phyloP scores from a whole-genome alignment of 2,113 vertebrate genomes.

The Danio rerio region GRCz12tu NC_133196.1:33780501-33781000 shows the following conservation, averaged over 20 bases:
- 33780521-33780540: slow-evolving; percentile 51
- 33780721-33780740: slow-evolving; percentile 22
- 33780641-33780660: slow-evolving; percentile 46
- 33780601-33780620: slow-evolving; percentile 48
- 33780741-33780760: slow-evolving; percentile 26
- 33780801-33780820: too few relatives aligned
- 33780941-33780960: too few relatives aligned
- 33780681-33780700: slow-evolving; percentile 15
- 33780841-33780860: too few relatives aligned
- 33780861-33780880: too few relatives aligned
- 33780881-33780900: too few relatives aligned
- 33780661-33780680: slow-evolving; percentile 43
- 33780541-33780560: slow-evolving; percentile 50
- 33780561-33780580: slow-evolving; percentile 39
- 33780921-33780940: too few relatives aligned
- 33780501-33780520: background rate
- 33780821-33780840: too few relatives aligned
- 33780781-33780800: background rate
- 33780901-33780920: too few relatives aligned
- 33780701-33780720: background rate
- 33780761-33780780: slow-evolving; percentile 23
- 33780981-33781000: too few relatives aligned
- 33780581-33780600: slow-evolving; percentile 9
- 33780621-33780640: slow-evolving; percentile 29
- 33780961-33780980: too few relatives aligned